These are phyloP conservation scores for Seriola aureovittata DNA, from an alignment of 2,113 vertebrate genomes.

Conservation along the genomic window DNA sequence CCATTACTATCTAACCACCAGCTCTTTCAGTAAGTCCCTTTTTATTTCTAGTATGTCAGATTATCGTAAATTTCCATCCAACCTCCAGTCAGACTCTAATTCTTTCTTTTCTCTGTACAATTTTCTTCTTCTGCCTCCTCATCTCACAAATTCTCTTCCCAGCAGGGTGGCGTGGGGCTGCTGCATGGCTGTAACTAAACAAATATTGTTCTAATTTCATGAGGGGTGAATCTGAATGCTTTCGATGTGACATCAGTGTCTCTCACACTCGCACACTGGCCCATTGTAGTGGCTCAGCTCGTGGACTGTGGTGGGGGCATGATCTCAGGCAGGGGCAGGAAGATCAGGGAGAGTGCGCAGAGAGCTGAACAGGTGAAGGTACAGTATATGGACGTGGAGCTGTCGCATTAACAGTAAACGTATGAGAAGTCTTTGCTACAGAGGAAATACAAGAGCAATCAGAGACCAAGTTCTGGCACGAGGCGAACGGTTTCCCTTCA, in stretches of 20 bases:
- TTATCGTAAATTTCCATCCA: conserved; percentile 58
- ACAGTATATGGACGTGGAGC: background rate
- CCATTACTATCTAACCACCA: background rate
- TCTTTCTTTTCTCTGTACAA: conserved; percentile 12
- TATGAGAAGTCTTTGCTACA: background rate
- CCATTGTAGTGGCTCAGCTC: conserved; percentile 76
- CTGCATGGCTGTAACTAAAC: conserved; percentile 79
- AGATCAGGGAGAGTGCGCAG: conserved; percentile 10
- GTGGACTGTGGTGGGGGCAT: conserved; percentile 53
- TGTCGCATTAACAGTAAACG: background rate
- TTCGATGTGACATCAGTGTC: conserved; percentile 82
- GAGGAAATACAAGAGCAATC: conserved; percentile 29
- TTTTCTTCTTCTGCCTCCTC: conserved; percentile 42
- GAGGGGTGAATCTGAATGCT: conserved; percentile 81
- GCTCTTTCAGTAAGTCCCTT: conserved; percentile 10
- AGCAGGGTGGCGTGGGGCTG: conserved; percentile 54
- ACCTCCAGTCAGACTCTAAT: conserved; percentile 27
- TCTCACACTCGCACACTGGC: conserved; percentile 78
- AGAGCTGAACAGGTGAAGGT: conserved; percentile 43
- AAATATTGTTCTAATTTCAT: conserved; percentile 84
- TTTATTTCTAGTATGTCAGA: conserved; percentile 36
- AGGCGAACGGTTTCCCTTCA: conserved; percentile 44
- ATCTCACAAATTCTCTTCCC: conserved; percentile 59
- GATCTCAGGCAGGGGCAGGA: conserved; percentile 29
- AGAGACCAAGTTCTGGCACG: conserved; percentile 32